Evolutionary conservation across 92 coral and sea anemone genomes (phyloP).

Genomic region (Diadumene lineata): DNA sequence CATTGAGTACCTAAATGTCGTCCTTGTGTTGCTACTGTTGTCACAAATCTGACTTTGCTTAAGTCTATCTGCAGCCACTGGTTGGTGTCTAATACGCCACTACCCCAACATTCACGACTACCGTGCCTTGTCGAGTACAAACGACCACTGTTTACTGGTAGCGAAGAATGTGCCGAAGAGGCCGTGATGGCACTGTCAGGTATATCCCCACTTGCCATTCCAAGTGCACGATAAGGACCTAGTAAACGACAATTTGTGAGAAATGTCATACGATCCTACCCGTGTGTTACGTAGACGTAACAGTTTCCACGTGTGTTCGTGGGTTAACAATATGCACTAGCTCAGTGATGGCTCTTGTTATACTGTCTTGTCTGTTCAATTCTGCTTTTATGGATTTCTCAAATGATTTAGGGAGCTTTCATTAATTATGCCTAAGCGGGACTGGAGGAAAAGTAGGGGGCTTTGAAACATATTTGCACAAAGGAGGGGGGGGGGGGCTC

Average conservation of each 20-base stretch:
- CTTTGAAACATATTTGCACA: no score
- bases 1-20: neutral
- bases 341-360: no score
- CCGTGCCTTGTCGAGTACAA: neutral
- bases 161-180: neutral
- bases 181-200: neutral
- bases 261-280: neutral
- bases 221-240: neutral
- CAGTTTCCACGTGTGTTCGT: no score
- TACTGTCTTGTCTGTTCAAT: no score
- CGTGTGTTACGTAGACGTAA: no score
- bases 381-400: no score
- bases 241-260: neutral
- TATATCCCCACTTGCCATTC: slow-evolving; percentile 1
- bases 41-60: slow-evolving; percentile 11
- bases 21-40: slow-evolving; percentile 31
- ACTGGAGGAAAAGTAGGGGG: no score
- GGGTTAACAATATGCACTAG: no score
- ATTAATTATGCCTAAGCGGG: no score
- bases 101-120: neutral
- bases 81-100: neutral
- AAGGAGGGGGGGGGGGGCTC: no score
- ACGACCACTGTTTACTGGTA: neutral
- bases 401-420: no score
- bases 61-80: slow-evolving; percentile 36